Conservation (phyloP, 2,888 invertebrate species). For the Microchrysa polita region DNA sequence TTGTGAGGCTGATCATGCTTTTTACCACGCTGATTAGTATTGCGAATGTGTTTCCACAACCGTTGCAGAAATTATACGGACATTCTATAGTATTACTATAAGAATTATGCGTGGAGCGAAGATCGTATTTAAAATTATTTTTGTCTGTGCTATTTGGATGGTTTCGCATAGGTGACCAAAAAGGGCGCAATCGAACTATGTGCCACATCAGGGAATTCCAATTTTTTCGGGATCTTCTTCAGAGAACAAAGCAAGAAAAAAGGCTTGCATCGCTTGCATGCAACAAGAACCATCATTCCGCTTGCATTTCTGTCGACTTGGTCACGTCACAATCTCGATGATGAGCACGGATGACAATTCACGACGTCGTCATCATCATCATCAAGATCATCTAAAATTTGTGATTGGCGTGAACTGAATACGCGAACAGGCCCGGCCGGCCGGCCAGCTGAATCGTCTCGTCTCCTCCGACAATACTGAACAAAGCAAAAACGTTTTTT, state of each 20-base stretch:
- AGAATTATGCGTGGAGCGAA: no score
- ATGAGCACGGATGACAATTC: not conserved
- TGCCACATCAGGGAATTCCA: conserved; percentile 30
- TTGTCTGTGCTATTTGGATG: no score
- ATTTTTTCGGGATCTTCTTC: not conserved
- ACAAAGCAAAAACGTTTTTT: not conserved
- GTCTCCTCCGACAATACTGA: not conserved
- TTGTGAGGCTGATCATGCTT: no score
- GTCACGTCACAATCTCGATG: no score
- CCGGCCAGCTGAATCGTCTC: not conserved
- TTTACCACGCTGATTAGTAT: conserved; percentile 34
- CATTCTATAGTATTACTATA: no score
- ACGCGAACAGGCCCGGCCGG: conserved; percentile 6
- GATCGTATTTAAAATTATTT: no score
- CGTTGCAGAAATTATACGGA: no score
- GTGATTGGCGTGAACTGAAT: conserved; percentile 35
- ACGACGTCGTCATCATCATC: conserved; percentile 27
- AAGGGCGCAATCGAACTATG: conserved; percentile 33
- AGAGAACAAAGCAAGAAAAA: conserved; percentile 12
- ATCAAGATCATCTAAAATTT: conserved; percentile 31
- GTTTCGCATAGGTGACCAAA: not conserved
- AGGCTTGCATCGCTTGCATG: not conserved
- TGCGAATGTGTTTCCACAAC: conserved; percentile 10
- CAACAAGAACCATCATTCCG: not conserved
- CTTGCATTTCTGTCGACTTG: not conserved